Evolutionary conservation across 1,140 invertebrate species (phyloP).

Genomic region (Drosophila grimshawi): DNA sequence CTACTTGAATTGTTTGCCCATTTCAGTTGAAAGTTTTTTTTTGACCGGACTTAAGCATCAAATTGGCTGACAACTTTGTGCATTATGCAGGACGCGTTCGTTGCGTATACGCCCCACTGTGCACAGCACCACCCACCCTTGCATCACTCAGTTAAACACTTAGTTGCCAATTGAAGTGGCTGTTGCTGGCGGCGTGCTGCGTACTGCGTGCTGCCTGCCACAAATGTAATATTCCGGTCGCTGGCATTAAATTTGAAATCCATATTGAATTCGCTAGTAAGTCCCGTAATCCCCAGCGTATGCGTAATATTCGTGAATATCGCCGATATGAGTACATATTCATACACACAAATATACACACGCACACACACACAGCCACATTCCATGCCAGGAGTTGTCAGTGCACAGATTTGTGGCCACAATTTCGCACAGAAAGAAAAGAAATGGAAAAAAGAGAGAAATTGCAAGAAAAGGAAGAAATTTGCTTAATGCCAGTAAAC

Average conservation of each 20-base stretch:
- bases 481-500: slow-evolving; percentile 9
- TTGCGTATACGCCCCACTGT: slow-evolving; percentile 35
- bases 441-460: background rate
- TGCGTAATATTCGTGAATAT: slow-evolving; percentile 55
- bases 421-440: background rate
- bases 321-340: background rate
- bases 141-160: slow-evolving; percentile 15
- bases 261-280: slow-evolving; percentile 38
- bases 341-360: background rate
- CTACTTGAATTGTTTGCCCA: slow-evolving; percentile 33
- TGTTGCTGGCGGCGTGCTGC: too few relatives aligned
- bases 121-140: background rate
- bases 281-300: slow-evolving; percentile 39
- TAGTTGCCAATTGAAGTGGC: slow-evolving; percentile 12
- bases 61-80: slow-evolving; percentile 46
- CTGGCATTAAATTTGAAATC: slow-evolving; percentile 30
- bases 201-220: background rate
- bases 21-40: slow-evolving; percentile 35
- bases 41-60: slow-evolving; percentile 21
- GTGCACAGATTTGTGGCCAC: slow-evolving; percentile 18
- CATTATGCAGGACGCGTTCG: slow-evolving; percentile 27
- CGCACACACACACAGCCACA: background rate
- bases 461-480: slow-evolving; percentile 1
- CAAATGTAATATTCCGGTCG: slow-evolving; percentile 30
- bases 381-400: slow-evolving; percentile 4